Percentiles rank a stretch among this genome's conserved stretches.
phyloP scores from a whole-genome alignment of 1,140 invertebrate species.

The Reticulitermes speratus region DNA sequence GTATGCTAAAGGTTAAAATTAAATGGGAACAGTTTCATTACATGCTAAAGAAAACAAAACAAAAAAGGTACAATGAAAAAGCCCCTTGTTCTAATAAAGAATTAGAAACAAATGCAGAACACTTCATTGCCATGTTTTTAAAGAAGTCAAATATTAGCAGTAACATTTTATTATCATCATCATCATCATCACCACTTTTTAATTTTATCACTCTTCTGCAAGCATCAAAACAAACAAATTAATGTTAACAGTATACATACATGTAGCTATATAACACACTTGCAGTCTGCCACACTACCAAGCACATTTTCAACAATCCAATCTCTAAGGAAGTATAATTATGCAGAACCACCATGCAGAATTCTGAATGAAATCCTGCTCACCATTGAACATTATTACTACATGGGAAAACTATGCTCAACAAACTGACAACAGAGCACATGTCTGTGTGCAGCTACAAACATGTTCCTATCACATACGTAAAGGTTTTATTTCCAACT shows the following conservation, averaged over 20 bases:
- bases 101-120: neutral
- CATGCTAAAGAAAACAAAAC: neutral
- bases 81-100: no score
- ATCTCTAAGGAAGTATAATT: neutral
- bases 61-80: no score
- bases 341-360: neutral
- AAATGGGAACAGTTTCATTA: neutral
- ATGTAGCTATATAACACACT: neutral
- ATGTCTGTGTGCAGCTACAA: no score
- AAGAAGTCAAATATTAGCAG: neutral
- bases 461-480: no score
- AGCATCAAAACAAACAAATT: neutral
- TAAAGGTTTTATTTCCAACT: no score
- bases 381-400: no score
- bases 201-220: neutral
- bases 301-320: neutral
- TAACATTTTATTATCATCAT: neutral
- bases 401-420: no score
- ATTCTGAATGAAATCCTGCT: no score
- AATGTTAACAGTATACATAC: neutral
- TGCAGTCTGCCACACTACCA: neutral
- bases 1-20: neutral
- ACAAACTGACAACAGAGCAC: no score
- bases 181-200: neutral
- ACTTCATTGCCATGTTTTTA: neutral